These are phyloP conservation scores for Enteromius unitaeniatus DNA, from an alignment of 2,797 vertebrate species.

Conservation along the genomic window DNA sequence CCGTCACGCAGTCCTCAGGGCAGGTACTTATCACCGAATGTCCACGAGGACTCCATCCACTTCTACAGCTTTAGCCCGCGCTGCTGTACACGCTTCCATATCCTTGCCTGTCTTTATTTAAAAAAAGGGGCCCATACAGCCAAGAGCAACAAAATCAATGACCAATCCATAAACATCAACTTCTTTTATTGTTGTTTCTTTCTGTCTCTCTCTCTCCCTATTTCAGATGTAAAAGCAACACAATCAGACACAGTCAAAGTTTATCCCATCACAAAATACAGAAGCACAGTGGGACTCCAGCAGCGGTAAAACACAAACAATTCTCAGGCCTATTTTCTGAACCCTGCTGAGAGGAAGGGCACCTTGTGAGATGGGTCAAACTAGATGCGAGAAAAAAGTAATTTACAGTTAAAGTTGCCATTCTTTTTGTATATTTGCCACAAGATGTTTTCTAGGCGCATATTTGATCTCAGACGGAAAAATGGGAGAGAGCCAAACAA, in stretches of 20 bases:
- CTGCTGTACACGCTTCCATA: conserved; percentile 30
- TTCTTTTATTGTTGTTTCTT: conserved; percentile 60
- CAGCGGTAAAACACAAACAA: conserved; percentile 57
- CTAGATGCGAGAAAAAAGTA: conserved; percentile 52
- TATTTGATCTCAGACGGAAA: conserved; percentile 45
- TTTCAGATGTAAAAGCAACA: conserved; percentile 59
- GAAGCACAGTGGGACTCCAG: conserved; percentile 56
- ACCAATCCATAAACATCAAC: conserved; percentile 60
- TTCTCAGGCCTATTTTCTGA: conserved; percentile 58
- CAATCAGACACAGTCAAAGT: conserved; percentile 59
- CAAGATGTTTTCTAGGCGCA: conserved; percentile 38
- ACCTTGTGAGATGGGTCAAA: conserved; percentile 58
- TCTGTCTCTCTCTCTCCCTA: conserved; percentile 35
- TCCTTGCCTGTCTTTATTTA: conserved; percentile 33
- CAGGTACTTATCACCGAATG: conserved; percentile 59
- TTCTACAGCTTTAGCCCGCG: not conserved
- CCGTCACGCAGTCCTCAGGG: conserved; percentile 38
- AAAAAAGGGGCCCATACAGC: conserved; percentile 52
- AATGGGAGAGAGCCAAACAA: conserved; percentile 24
- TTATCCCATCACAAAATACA: conserved; percentile 58
- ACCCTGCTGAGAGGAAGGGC: conserved; percentile 56
- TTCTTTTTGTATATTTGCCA: conserved; percentile 43
- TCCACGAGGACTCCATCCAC: conserved; percentile 50
- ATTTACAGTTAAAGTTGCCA: conserved; percentile 55
- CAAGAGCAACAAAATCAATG: conserved; percentile 62